Base-by-base conservation (phyloP, 2,113 vertebrate genomes). In the Sapayoa aenigma region DNA sequence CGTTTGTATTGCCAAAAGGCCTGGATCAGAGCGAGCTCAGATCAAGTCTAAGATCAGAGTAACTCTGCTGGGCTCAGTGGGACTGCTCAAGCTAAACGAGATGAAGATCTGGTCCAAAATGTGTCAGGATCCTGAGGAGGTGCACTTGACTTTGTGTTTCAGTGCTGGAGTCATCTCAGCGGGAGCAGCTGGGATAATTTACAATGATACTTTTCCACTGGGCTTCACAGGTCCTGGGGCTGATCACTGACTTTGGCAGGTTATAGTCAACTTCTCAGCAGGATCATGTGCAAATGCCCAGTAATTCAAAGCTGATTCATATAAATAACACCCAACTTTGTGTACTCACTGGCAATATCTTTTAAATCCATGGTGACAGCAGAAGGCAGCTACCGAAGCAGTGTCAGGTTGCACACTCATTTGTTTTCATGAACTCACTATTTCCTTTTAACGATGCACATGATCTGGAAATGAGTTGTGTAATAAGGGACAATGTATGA, bases 401-500 rank as follows among this genome's bases (percentile, higher is more conserved):
- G 90, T 93, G 82, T 96, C 93, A 52, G 58, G 78, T 79, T 96
- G 94, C 73, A 76, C 42, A 67, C 74, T 84, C 60, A 44, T 95
- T 92, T 93, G 79, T 95, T 89, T 95, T 96, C 49, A n/a, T 73
- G 68, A 72, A 86, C 69, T 91, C 79, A 59, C 46, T 74, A 10
- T 93, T 92, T 85, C 59, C 71, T 87, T 96, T 89, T 79, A 74
- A 77, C 31, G 66, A 20, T 1, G 31, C 53, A 30, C 47, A 72
- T 6, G 5, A 74, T 89, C 65, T 74, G 90, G 91, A 97, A 87
- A 89, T 93, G 89, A 94, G 89, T 88, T 92, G 42, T 76, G 68
- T 87, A 82, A 84, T 27, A 65, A 79, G 75, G 49, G 58, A 41
- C 76, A 89, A 35, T 33, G 37, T 72, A 81, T 93, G 79, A 96